Evolutionary conservation across 2,888 invertebrate genomes (phyloP), one percentile per base, ranked within the genome.

Genomic region (Cabera pusaria): DNA sequence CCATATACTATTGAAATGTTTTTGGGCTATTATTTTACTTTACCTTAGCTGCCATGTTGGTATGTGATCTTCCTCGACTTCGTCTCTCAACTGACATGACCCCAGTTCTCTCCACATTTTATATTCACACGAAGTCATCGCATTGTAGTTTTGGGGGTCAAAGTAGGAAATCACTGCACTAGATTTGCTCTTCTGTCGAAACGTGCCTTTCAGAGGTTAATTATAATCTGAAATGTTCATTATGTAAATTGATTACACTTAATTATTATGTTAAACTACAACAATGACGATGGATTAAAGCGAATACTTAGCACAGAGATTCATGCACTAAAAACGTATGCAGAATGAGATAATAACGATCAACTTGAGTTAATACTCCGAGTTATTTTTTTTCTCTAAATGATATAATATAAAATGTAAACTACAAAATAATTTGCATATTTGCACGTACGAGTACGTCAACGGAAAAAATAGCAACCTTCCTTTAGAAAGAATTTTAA

Each of bases 41-140:
- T 72, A 78, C 78, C 77, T 77, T 77, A 56, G 68, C 68, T 58
- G 74, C 72, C 77, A 77, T 79, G 59, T 42, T 61, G 56, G 59
- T 64, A 55, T 62, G 54, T 53, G 42, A 22, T 48, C 31, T 52
- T 50, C 51, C 49, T 63, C 59, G 58, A 56, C 56, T 69, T 62
- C 50, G 54, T 53, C 42, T 64, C 56, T 59, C 59, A 63, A 76
- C 68, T 79, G 73, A 64, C 63, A 51, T 54, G 59, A 62, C 58
- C 56, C 61, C 40, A 55, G 47, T 52, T 28, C 47, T 57, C 49
- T 57, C 60, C 60, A 64, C 69, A 70, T 79, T 33, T 76, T 79
- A 79, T 79, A 79, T 75, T 66, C 68, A 55, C 57, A 59, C 61
- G 48, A 56, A 59, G 49, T 54, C 57, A 55, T 37, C 55, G 54